Evolutionary conservation across 2,888 invertebrate genomes (phyloP).

Genomic region (Psylliodes chrysocephalus): DNA sequence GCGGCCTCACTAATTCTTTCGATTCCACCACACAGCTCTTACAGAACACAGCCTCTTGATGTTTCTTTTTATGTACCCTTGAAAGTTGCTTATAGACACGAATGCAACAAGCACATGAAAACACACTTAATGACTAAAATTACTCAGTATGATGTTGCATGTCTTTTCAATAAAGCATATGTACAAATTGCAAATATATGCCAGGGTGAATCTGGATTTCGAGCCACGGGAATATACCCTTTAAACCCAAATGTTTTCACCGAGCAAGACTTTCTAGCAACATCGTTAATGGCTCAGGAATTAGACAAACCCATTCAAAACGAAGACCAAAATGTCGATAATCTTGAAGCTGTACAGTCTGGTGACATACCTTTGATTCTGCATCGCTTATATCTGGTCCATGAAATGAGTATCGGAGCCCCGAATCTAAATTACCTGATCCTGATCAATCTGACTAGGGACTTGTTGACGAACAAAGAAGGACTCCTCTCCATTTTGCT

Average conservation of each 20-base stretch:
- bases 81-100: slow-evolving; percentile 22
- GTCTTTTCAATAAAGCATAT: slow-evolving; percentile 36
- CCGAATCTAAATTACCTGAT: slow-evolving; percentile 40
- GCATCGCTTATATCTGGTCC: not conserved
- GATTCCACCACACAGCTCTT: slow-evolving; percentile 33
- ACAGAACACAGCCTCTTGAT: slow-evolving; percentile 42
- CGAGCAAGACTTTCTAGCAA: slow-evolving; percentile 10
- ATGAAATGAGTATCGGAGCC: slow-evolving; percentile 21
- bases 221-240: slow-evolving; percentile 31
- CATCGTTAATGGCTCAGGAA: slow-evolving; percentile 40
- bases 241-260: slow-evolving; percentile 36
- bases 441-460: slow-evolving; percentile 45
- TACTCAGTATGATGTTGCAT: slow-evolving; percentile 37
- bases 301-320: slow-evolving; percentile 38
- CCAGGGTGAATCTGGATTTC: slow-evolving; percentile 41
- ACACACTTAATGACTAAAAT: slow-evolving; percentile 29
- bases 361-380: slow-evolving; percentile 41
- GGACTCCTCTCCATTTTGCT: slow-evolving; percentile 47
- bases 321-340: slow-evolving; percentile 39
- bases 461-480: slow-evolving; percentile 44
- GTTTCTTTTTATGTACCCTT: slow-evolving; percentile 33
- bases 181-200: slow-evolving; percentile 35
- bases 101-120: slow-evolving; percentile 37
- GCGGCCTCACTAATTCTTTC: too few relatives aligned
- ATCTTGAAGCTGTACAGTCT: slow-evolving; percentile 41